Conservation (phyloP, 2,888 invertebrate species). For the Adelognathus sp. region DNA sequence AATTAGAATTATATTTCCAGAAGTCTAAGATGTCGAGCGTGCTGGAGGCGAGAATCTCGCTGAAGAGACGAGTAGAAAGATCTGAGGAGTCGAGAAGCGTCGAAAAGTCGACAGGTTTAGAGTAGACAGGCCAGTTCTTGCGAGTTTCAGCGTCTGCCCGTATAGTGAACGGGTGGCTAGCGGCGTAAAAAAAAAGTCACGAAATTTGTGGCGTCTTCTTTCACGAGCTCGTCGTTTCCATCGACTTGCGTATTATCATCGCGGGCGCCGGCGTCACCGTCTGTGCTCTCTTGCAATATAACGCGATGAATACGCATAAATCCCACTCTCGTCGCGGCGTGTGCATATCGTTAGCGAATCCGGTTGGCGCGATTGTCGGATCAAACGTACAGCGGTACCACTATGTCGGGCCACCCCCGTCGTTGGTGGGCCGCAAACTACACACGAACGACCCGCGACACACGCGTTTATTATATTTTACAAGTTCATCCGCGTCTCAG, state of each 20-base stretch:
- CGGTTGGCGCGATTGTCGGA: slow-evolving; percentile 53
- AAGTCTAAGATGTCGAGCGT: background rate
- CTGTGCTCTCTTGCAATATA: slow-evolving; percentile 13
- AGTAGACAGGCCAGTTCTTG: slow-evolving; percentile 53
- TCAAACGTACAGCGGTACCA: slow-evolving; percentile 60
- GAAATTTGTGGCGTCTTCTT: slow-evolving; percentile 51
- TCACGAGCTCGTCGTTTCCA: slow-evolving; percentile 24
- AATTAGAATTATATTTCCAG: slow-evolving; percentile 66
- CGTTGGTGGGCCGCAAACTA: background rate
- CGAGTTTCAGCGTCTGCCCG: slow-evolving; percentile 22
- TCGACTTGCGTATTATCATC: slow-evolving; percentile 52
- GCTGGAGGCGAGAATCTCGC: slow-evolving; percentile 26
- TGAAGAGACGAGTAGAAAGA: slow-evolving; percentile 51
- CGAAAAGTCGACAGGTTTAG: slow-evolving; percentile 67
- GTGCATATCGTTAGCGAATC: slow-evolving; percentile 64
- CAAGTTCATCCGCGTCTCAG: slow-evolving; percentile 58
- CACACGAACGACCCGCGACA: background rate
- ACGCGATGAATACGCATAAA: slow-evolving; percentile 71
- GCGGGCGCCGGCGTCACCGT: slow-evolving; percentile 67
- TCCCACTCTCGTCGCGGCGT: too few relatives aligned
- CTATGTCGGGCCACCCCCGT: slow-evolving; percentile 12
- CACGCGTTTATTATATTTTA: slow-evolving; percentile 47
- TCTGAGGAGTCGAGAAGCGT: slow-evolving; percentile 49
- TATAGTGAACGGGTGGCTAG: background rate
- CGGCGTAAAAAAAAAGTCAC: background rate